Percentiles rank a stretch among this genome's conserved stretches.
phyloP scores from a whole-genome alignment of 2,797 vertebrate genomes.

The Sebastes oblongus region DNA sequence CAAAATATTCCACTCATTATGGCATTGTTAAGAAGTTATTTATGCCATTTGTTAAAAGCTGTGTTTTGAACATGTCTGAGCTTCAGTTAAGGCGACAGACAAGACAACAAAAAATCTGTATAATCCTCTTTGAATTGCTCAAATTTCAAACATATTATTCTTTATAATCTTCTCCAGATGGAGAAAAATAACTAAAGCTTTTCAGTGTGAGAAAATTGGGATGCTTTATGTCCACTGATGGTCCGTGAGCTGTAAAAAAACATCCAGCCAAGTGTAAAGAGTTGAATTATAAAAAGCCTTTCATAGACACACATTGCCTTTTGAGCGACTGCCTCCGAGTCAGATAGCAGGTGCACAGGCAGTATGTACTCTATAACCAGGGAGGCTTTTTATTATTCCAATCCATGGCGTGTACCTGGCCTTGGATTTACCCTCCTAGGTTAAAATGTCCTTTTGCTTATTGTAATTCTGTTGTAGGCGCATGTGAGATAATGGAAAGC shows the following conservation, averaged over 20 bases:
- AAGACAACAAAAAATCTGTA: background rate
- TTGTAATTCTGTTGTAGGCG: background rate
- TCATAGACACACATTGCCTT: background rate
- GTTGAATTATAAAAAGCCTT: slow-evolving; percentile 8
- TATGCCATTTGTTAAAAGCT: background rate
- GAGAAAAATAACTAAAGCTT: background rate
- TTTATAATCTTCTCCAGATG: background rate
- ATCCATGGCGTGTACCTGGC: background rate
- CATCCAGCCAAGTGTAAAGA: background rate
- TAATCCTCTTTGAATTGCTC: background rate
- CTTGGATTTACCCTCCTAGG: background rate
- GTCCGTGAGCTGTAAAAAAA: background rate
- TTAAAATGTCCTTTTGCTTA: slow-evolving; percentile 4
- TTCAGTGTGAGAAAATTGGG: background rate
- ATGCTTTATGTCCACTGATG: background rate
- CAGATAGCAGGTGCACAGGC: background rate
- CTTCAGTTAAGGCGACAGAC: background rate
- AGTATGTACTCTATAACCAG: background rate
- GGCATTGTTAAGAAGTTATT: background rate
- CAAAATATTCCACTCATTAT: background rate
- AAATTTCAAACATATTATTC: background rate
- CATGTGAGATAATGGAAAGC: slow-evolving; percentile 6
- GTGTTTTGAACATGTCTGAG: background rate
- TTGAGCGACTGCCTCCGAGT: background rate
- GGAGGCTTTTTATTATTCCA: slow-evolving; percentile 25